Evolutionary conservation across 2,888 invertebrate species (phyloP).

Genomic region (Scotopteryx bipunctaria): DNA sequence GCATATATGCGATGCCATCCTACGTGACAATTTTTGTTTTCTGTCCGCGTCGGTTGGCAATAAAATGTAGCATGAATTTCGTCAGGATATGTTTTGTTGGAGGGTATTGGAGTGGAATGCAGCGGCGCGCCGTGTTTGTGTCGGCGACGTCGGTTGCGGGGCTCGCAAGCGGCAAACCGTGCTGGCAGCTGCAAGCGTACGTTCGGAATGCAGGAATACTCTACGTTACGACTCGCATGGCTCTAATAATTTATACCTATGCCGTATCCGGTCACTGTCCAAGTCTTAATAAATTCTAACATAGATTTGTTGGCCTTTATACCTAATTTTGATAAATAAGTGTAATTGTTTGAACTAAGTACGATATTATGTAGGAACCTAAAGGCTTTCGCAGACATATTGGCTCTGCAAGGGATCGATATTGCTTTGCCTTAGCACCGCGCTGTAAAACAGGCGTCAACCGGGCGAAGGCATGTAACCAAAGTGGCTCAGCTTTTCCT

Average conservation of each 20-base stretch:
- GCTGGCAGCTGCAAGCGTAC: constrained; percentile 60
- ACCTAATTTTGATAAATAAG: too few species aligned
- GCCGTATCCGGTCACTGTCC: constrained; percentile 17
- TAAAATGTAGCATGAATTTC: constrained; percentile 50
- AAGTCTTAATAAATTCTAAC: too few species aligned
- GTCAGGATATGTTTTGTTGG: constrained; percentile 57
- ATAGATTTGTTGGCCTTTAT: too few species aligned
- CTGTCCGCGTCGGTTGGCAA: constrained; percentile 36
- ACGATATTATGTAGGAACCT: too few species aligned
- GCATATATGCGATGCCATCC: constrained; percentile 31
- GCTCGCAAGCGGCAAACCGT: constrained; percentile 63
- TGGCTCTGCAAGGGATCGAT: too few species aligned
- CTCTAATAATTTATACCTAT: constrained; percentile 61
- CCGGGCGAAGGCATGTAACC: too few species aligned
- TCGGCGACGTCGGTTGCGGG: constrained; percentile 58
- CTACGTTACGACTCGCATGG: constrained; percentile 60
- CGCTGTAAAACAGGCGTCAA: too few species aligned
- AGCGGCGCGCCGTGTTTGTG: constrained; percentile 60
- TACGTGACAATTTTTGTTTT: constrained; percentile 37
- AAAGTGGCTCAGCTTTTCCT: too few species aligned
- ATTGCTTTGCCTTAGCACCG: too few species aligned
- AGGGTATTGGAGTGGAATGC: constrained; percentile 67
- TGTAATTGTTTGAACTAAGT: too few species aligned
- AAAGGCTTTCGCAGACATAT: too few species aligned
- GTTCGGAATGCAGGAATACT: constrained; percentile 66